Conservation (phyloP, 1,140 invertebrate genomes). For the Drosophila varians region DNA sequence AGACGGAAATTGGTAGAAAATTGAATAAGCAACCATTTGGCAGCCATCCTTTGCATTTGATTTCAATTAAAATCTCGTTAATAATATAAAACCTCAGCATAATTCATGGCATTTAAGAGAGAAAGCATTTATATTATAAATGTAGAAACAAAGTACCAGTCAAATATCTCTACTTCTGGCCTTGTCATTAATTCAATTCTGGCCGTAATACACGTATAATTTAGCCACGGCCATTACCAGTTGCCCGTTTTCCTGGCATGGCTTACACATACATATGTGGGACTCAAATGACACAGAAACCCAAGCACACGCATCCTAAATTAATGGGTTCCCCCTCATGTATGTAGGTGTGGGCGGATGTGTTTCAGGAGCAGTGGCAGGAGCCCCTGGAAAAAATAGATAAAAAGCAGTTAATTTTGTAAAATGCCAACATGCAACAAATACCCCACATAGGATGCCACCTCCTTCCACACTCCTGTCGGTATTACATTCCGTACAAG, state of each 20-base stretch:
- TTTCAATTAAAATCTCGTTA: not conserved
- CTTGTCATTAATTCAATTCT: conserved; percentile 34
- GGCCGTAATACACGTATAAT: conserved; percentile 22
- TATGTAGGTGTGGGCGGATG: not conserved
- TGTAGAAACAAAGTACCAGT: conserved; percentile 24
- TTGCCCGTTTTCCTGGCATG: not conserved
- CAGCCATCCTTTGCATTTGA: not conserved
- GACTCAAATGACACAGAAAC: conserved; percentile 52
- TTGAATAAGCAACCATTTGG: conserved; percentile 27
- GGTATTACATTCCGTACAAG: conserved; percentile 36
- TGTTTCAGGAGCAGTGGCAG: conserved; percentile 4
- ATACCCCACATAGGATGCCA: conserved; percentile 7
- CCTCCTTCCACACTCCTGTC: conserved; percentile 1
- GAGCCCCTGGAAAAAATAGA: conserved; percentile 42
- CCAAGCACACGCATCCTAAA: conserved; percentile 40
- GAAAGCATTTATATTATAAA: conserved; percentile 40
- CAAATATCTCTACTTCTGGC: conserved; percentile 20
- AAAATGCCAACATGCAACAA: conserved; percentile 28
- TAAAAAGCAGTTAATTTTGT: conserved; percentile 69
- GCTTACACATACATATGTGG: not conserved
- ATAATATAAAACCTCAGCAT: not conserved
- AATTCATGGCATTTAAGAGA: conserved; percentile 6
- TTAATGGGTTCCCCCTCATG: conserved; percentile 48
- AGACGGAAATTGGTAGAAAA: conserved; percentile 6
- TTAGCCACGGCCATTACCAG: conserved; percentile 33